phyloP scores from a whole-genome alignment of 2,113 vertebrate genomes.

The Colistium nudipinnis region DNA sequence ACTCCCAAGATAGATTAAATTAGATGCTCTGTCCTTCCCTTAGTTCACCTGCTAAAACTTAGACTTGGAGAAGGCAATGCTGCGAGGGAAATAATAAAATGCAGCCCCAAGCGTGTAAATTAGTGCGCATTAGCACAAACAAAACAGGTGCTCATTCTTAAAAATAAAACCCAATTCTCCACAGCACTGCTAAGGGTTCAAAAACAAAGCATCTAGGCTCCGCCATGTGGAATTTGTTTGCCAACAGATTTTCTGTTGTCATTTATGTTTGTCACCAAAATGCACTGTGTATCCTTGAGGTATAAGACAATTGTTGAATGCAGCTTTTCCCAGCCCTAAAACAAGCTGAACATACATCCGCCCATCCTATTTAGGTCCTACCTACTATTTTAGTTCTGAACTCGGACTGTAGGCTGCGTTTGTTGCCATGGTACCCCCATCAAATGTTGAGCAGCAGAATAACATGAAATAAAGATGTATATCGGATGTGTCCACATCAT shows the following conservation, averaged over 20 bases:
- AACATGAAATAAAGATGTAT: neutral
- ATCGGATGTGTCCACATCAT: neutral
- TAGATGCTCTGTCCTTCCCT: constrained; percentile 67
- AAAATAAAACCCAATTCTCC: neutral
- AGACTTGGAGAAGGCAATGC: constrained; percentile 67
- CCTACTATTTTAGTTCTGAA: neutral
- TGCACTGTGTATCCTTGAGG: too few species aligned
- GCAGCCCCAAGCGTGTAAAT: constrained; percentile 13
- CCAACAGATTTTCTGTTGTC: too few species aligned
- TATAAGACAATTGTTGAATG: too few species aligned
- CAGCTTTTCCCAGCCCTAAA: too few species aligned
- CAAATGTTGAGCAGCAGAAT: neutral
- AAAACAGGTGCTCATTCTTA: neutral
- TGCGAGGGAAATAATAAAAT: constrained; percentile 55
- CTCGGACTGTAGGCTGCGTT: neutral
- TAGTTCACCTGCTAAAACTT: constrained; percentile 79
- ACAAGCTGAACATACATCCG: neutral
- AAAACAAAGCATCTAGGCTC: neutral
- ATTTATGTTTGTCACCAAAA: too few species aligned
- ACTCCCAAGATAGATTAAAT: constrained; percentile 72
- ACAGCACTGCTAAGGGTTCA: neutral
- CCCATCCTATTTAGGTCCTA: neutral
- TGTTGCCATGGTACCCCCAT: neutral
- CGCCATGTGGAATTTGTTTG: too few species aligned
- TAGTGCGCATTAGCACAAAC: neutral